Base-by-base conservation (phyloP, 1,140 invertebrate species). In the Apis florea region DNA sequence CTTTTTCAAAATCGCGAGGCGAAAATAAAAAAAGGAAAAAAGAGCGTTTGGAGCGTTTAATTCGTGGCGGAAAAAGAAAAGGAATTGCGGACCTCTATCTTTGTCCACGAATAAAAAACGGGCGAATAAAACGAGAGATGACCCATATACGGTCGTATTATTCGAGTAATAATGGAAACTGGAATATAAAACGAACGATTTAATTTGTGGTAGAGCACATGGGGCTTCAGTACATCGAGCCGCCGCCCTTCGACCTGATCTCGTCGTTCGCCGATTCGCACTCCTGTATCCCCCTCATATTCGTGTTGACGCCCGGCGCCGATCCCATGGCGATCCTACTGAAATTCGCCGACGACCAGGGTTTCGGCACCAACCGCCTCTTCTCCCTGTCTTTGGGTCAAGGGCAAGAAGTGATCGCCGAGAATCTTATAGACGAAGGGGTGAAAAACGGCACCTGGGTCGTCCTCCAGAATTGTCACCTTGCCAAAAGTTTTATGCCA, bases 381-480 rank as follows among this genome's bases (percentile, higher is more conserved):
- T 97, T 96, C 90, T 97, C 97, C 0, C 92, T 99, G 19, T 99
- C 98, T 0, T 92, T 99, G 78, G 98, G 98, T 40, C 98, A 99
- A 95, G 98, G 98, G 6, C 98, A 99, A 92, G 97, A 97, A 79
- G 97, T 95, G 51, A 98, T 98, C 87, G 98, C 98, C 40, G 94
- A 97, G 76, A 96, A 95, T 91, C 95, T 98, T 92, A 98, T 99
- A 21, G 96, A 98, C 56, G 97, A 98, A 85, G 98, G 97, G 2
- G 94, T 96, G 4, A 96, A 96, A 87, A 96, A 95, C 83, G 97
- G 98, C 49, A 96, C 96, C 71, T 99, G 98, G 98, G 97, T 99
- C 4, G 95, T 98, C n/a, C 93, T 99, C 53, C 98, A 99, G 94
- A 99, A 99, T 94, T 99, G 98, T 93, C 98, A 99, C 92, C 94